A percentile compares a stretch with the other conserved stretches of the same genome.
These are phyloP conservation scores for Neoascia interrupta DNA, from an alignment of 2,888 invertebrate species.

Conservation along the genomic window DNA sequence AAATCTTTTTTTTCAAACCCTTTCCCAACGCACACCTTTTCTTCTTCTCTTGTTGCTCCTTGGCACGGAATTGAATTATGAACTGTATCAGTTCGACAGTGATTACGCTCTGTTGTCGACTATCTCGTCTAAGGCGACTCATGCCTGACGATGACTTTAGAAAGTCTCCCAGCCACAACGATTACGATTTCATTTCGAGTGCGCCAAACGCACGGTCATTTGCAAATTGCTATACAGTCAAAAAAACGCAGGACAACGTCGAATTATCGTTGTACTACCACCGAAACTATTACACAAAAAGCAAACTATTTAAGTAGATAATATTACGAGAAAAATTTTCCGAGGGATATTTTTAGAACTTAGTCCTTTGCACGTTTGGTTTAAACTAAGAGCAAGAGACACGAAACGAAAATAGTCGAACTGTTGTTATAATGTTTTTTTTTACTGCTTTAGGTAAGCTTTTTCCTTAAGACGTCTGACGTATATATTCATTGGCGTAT, in stretches of 20 bases:
- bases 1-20: slow-evolving; percentile 30
- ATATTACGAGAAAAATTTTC: background rate
- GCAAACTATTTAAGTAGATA: background rate
- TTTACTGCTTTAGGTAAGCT: slow-evolving; percentile 10
- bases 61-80: slow-evolving; percentile 79
- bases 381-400: slow-evolving; percentile 75
- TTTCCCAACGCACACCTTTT: slow-evolving; percentile 74
- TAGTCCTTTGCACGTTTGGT: slow-evolving; percentile 74
- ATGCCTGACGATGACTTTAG: slow-evolving; percentile 70
- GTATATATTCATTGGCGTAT: slow-evolving; percentile 23
- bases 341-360: slow-evolving; percentile 58
- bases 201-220: slow-evolving; percentile 18
- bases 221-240: too few species aligned
- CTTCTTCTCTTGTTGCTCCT: slow-evolving; percentile 77
- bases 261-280: background rate
- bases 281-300: slow-evolving; percentile 17
- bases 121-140: slow-evolving; percentile 77
- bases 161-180: slow-evolving; percentile 16
- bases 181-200: slow-evolving; percentile 12
- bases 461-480: slow-evolving; percentile 24
- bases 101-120: slow-evolving; percentile 77
- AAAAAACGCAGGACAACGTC: slow-evolving; percentile 2
- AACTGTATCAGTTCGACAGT: slow-evolving; percentile 79
- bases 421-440: slow-evolving; percentile 35
- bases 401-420: slow-evolving; percentile 68